Percentiles rank a stretch among this genome's conserved stretches.
Conservation (phyloP, 2,888 invertebrate genomes). For the Shargacucullia verbasci region DNA sequence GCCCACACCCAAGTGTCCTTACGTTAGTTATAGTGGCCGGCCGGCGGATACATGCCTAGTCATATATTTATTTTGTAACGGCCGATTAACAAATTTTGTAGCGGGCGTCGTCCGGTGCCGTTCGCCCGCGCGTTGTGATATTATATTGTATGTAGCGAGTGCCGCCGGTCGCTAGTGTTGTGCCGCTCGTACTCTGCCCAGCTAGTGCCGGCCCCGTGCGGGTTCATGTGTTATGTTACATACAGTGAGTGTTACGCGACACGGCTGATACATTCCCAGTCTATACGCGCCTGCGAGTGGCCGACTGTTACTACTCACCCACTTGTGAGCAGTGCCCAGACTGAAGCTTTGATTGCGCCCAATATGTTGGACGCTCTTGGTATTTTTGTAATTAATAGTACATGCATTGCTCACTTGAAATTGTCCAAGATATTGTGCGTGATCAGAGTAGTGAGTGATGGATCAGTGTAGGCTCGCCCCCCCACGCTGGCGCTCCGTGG, state of each 20-base stretch:
- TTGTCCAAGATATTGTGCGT: slow-evolving; percentile 42
- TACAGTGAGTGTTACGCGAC: slow-evolving; percentile 2
- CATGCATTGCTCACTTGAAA: slow-evolving; percentile 43
- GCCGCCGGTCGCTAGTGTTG: slow-evolving; percentile 15
- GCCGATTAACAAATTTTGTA: slow-evolving; percentile 43
- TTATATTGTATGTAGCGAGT: slow-evolving; percentile 45
- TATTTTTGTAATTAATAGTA: slow-evolving; percentile 46
- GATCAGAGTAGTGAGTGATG: slow-evolving; percentile 33
- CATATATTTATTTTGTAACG: slow-evolving; percentile 59
- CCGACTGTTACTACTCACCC: slow-evolving; percentile 1
- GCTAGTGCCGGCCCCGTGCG: too few relatives aligned
- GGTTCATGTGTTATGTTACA: neutral
- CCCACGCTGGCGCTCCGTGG: slow-evolving; percentile 6
- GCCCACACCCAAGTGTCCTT: slow-evolving; percentile 83
- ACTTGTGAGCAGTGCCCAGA: slow-evolving; percentile 28
- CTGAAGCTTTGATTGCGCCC: slow-evolving; percentile 46
- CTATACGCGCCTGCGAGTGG: slow-evolving; percentile 16
- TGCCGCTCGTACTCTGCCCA: too few relatives aligned
- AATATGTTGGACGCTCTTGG: slow-evolving; percentile 43
- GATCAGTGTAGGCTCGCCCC: slow-evolving; percentile 36
- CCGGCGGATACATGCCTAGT: slow-evolving; percentile 54
- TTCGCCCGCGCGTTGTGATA: slow-evolving; percentile 53
- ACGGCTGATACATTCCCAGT: slow-evolving; percentile 48
- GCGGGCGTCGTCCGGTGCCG: slow-evolving; percentile 36
- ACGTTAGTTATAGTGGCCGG: slow-evolving; percentile 75